Conservation (phyloP, 2,888 invertebrate species). For the Augiades crinisus region DNA sequence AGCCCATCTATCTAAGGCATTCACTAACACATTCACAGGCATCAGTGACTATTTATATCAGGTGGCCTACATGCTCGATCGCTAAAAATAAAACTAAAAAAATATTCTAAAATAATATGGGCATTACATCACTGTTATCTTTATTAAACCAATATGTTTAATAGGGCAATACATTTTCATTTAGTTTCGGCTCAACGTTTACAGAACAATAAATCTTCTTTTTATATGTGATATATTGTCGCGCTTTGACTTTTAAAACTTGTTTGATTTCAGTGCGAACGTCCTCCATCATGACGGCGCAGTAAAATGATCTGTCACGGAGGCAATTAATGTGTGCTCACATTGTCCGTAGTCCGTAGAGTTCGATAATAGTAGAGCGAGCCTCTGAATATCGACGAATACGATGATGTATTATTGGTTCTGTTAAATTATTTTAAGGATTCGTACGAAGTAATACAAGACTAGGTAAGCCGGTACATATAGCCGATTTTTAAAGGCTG, state of each 20-base stretch:
- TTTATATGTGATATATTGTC: slow-evolving; percentile 24
- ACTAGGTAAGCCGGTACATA: too few species aligned
- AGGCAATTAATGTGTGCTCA: slow-evolving; percentile 10
- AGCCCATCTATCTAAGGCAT: too few species aligned
- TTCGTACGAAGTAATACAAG: too few species aligned
- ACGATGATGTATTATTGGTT: too few species aligned
- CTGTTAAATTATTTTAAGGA: too few species aligned
- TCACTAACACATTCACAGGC: too few species aligned
- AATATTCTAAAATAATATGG: too few species aligned
- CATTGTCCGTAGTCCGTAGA: neutral
- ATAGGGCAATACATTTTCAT: slow-evolving; percentile 22
- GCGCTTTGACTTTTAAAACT: slow-evolving; percentile 23
- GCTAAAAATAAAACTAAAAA: too few species aligned
- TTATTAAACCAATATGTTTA: neutral
- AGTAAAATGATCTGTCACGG: slow-evolving; percentile 23
- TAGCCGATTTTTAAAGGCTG: too few species aligned
- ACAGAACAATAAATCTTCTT: slow-evolving; percentile 22
- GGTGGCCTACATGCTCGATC: too few species aligned
- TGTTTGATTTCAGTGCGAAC: slow-evolving; percentile 23
- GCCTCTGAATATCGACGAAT: too few species aligned
- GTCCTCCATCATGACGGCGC: slow-evolving; percentile 15
- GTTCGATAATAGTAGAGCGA: neutral
- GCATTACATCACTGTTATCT: neutral
- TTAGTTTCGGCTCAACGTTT: neutral
- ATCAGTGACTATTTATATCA: too few species aligned